A percentile compares a stretch with the other conserved stretches of the same genome.
Evolutionary conservation across 2,797 vertebrate species (phyloP).

Genomic region (Psittacula echo): DNA sequence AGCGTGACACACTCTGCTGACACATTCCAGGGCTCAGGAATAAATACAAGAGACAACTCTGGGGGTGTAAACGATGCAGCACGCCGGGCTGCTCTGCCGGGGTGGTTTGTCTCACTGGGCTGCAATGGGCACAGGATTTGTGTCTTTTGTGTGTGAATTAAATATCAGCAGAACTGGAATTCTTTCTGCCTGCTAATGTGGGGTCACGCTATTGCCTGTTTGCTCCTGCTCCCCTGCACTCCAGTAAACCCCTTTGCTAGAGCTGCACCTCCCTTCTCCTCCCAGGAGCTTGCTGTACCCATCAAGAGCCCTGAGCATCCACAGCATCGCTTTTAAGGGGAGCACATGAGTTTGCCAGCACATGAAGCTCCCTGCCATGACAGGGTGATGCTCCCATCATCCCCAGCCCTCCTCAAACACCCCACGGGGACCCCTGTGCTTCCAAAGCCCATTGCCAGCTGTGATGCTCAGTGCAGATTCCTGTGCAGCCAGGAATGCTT

Average conservation of each 20-base stretch:
- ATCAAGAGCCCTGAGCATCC: fast-evolving
- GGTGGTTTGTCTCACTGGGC: fast-evolving
- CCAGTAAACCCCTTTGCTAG: background rate
- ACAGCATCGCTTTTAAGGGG: background rate
- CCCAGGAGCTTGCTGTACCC: background rate
- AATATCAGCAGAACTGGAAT: background rate
- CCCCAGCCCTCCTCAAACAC: background rate
- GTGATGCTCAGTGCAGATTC: fast-evolving
- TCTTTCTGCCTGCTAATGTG: background rate
- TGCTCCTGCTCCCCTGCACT: background rate
- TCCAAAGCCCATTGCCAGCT: background rate
- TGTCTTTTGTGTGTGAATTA: background rate
- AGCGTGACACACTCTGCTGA: background rate
- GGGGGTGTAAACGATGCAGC: background rate
- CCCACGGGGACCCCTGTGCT: fast-evolving
- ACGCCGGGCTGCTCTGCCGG: background rate
- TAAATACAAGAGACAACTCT: background rate
- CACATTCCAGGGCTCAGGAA: background rate
- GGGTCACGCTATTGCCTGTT: background rate
- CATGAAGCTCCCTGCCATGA: background rate
- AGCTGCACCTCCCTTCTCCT: background rate
- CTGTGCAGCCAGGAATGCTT: background rate
- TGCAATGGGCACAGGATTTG: background rate
- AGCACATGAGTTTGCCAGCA: fast-evolving
- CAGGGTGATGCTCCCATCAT: fast-evolving